Conservation (phyloP, 2,888 invertebrate species). For the Drosophila imparisetae region DNA sequence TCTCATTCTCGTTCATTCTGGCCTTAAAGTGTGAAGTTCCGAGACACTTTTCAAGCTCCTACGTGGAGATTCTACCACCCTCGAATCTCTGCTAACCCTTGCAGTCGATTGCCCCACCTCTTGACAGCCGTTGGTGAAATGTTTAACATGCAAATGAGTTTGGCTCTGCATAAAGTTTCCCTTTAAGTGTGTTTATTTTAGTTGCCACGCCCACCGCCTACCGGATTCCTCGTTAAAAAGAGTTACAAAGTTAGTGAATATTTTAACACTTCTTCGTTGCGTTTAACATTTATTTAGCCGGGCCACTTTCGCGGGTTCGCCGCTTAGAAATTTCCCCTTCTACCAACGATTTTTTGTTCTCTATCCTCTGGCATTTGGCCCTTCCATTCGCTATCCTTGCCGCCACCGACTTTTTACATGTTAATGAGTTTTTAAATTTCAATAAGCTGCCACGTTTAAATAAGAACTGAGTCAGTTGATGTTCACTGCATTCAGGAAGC, state of each 20-base stretch:
- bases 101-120: conserved; percentile 4
- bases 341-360: not conserved
- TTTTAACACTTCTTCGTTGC: conserved; percentile 76
- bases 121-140: conserved; percentile 64
- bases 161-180: conserved; percentile 79
- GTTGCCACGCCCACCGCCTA: conserved; percentile 60
- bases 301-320: conserved; percentile 57
- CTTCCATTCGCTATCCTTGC: not conserved
- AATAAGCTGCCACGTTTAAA: conserved; percentile 32
- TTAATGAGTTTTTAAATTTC: conserved; percentile 71
- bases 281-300: conserved; percentile 76
- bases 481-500: not conserved
- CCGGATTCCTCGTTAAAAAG: conserved; percentile 72
- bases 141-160: conserved; percentile 79
- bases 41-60: conserved; percentile 61
- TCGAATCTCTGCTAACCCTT: conserved; percentile 18
- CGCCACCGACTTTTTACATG: conserved; percentile 37
- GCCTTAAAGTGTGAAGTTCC: conserved; percentile 71
- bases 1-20: conserved; percentile 19
- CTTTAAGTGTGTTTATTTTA: conserved; percentile 81
- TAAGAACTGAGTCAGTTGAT: conserved; percentile 9
- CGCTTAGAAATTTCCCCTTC: conserved; percentile 10
- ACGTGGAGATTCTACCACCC: conserved; percentile 1
- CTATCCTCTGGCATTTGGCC: conserved; percentile 12
- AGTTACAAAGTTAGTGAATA: conserved; percentile 81